Evolutionary conservation across 2,113 vertebrate genomes (phyloP), one percentile per base, ranked within the genome.

Genomic region (Larimichthys polyactis): DNA sequence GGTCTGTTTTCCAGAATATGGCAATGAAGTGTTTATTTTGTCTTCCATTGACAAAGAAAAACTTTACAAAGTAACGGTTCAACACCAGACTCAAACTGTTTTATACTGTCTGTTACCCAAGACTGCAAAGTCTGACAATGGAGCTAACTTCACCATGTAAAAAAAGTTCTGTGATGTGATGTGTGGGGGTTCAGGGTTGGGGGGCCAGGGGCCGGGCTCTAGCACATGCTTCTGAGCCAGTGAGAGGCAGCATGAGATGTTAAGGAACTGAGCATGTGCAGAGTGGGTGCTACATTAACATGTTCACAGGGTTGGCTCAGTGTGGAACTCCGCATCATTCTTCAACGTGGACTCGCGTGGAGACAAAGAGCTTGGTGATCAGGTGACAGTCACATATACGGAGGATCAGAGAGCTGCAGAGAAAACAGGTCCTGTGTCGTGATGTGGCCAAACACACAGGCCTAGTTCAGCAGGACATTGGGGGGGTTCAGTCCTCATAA

Each of bases 11-110:
- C 66, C 87, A 91, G 89, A 89, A 91, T 90, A 88, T 87, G 90
- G 82, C 81, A 89, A 92, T 85, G 81, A 87, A 84, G 78, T 83
- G 76, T 92, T 93, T 91, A 89, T 92, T 89, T 83, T 66, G 67
- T 85, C 73, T 81, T 85, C 27, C 52, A 73, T 88, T 74, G 75
- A 87, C 69, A 63, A 84, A 72, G 54, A 84, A 75, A 40, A 77
- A 59, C 73, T 66, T 88, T 86, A 89, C 90, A 84, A 90, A 91
- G 75, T 71, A 84, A 90, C 58, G 48, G 54, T 80, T 86, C 71
- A 78, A 90, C 70, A 84, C 65, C 75, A 84, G 80, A 89, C 76
- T 81, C 71, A 71, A 59, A 79, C 70, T 65, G 52, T 68, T 81
- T 75, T 44, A 77, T 74, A 82, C 78, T n/a, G 69, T 81, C 76